Percentiles rank a stretch among this genome's conserved stretches.
Evolutionary conservation across 2,797 vertebrate species (phyloP).

Genomic region (Diceros bicornis): DNA sequence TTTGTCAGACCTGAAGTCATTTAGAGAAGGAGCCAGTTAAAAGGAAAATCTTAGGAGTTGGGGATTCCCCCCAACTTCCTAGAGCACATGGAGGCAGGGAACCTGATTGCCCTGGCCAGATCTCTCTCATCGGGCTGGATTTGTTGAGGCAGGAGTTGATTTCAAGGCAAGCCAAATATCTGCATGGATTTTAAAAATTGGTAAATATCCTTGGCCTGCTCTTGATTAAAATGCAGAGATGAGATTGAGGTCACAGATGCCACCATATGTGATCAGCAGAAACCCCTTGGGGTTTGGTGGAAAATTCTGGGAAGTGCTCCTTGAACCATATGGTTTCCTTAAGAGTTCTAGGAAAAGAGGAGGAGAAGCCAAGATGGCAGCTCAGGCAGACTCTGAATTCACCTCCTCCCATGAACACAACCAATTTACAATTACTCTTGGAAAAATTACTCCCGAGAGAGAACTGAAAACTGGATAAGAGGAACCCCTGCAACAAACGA

Average conservation of each 20-base stretch:
- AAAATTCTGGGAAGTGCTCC: conserved; percentile 16
- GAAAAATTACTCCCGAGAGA: no score
- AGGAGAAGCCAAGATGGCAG: no score
- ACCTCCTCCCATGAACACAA: no score
- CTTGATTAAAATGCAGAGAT: conserved; percentile 10
- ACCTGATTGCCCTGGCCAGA: neutral
- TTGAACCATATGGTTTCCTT: neutral
- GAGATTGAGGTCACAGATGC: neutral
- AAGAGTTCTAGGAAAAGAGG: conserved; percentile 26
- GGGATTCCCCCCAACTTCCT: neutral
- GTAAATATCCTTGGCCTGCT: neutral
- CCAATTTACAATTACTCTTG: no score
- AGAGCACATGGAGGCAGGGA: neutral
- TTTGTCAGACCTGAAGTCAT: neutral
- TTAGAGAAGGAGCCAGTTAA: conserved; percentile 43
- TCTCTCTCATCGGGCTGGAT: neutral
- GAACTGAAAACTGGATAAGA: no score
- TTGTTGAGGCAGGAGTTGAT: neutral
- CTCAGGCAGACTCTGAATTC: no score
- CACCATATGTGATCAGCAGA: conserved; percentile 3
- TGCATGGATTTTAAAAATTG: neutral
- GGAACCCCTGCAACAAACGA: no score
- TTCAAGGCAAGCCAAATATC: neutral
- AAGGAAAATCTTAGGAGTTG: neutral
- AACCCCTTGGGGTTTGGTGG: neutral